Evolutionary conservation across 1,140 invertebrate species (phyloP), one percentile per base, ranked within the genome.

Genomic region (Antheraea mylitta): DNA sequence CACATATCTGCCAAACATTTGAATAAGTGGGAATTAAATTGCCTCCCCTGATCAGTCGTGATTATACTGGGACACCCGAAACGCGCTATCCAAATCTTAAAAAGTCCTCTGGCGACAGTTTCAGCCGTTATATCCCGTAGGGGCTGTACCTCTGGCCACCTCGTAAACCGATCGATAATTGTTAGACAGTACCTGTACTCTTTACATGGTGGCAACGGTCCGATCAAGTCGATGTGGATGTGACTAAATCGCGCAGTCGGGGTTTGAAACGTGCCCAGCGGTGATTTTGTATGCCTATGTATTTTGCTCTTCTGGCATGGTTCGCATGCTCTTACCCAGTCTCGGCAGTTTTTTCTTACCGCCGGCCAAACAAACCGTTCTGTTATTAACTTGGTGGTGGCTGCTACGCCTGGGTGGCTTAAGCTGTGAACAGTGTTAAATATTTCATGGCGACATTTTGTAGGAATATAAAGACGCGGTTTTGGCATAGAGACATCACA

Each of bases 1-100:
- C 59, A 61, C 8, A 61, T 22, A 3, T 5, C 10, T 10, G 59
- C 11, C 16, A 37, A 64, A n/a, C 30, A 53, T 18, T 22, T 45
- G 36, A 66, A 66, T 19, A 66, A 7, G 9, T 45, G 10, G 0
- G 18, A 66, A 9, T 66, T 18, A 30, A 66, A 66, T 19, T 66
- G 64, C 18, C 64, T 38, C 3, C 42, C 64, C 5, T 45, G n/a
- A 18, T 66, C 42, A 1, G 64, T 66, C 3, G 42, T 48, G 3
- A 66, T 36, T 58, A n/a, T 62, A 6, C 10, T 7, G 0, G 67
- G 67, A 18, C 61, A 69, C 3, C 67, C 67, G 18, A 69, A 69
- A 0, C 61, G 16, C 7, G 67, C n/a, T 13, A 68, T n/a, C 45
- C 11, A 53, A 16, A 5, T 53, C 2, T 53, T n/a, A 6, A 53